phyloP scores from a whole-genome alignment of 2,888 invertebrate genomes.

The Pycnomerus fuliginosus region DNA sequence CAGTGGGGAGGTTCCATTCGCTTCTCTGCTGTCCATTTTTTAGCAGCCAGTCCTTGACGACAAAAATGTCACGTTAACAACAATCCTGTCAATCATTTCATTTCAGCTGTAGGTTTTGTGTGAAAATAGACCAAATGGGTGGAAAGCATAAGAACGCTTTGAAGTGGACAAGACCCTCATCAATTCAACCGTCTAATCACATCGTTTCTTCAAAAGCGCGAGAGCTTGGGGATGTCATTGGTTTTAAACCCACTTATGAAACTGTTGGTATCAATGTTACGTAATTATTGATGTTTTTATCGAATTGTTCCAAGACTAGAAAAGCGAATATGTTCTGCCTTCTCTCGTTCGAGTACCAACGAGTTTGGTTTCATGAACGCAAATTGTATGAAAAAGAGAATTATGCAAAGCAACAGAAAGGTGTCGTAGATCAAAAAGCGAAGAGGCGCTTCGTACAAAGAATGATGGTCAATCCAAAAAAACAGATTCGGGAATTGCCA shows the following conservation, averaged over 20 bases:
- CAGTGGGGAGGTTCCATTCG: too few species aligned
- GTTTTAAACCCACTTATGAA: slow-evolving; percentile 57
- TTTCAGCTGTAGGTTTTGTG: too few species aligned
- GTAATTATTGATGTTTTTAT: too few species aligned
- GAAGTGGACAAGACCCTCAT: too few species aligned
- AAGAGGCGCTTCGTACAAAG: slow-evolving; percentile 42
- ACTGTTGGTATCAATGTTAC: too few species aligned
- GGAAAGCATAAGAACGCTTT: too few species aligned
- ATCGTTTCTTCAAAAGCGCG: slow-evolving; percentile 57
- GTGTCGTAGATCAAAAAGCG: slow-evolving; percentile 54
- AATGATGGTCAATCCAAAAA: slow-evolving; percentile 33
- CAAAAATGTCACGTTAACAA: too few species aligned
- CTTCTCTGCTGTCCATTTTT: too few species aligned
- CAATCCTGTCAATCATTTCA: too few species aligned
- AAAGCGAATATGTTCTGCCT: slow-evolving; percentile 52
- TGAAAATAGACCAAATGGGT: too few species aligned
- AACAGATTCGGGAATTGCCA: slow-evolving; percentile 25
- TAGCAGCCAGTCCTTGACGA: too few species aligned
- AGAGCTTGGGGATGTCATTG: slow-evolving; percentile 19
- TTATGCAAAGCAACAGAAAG: slow-evolving; percentile 56
- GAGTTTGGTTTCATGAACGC: slow-evolving; percentile 61
- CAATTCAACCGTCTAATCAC: too few species aligned
- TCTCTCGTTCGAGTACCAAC: slow-evolving; percentile 59
- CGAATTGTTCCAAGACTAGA: slow-evolving; percentile 28
- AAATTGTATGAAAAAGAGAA: slow-evolving; percentile 58